phyloP scores from a whole-genome alignment of 2,113 vertebrate genomes.

The Perca flavescens region DNA sequence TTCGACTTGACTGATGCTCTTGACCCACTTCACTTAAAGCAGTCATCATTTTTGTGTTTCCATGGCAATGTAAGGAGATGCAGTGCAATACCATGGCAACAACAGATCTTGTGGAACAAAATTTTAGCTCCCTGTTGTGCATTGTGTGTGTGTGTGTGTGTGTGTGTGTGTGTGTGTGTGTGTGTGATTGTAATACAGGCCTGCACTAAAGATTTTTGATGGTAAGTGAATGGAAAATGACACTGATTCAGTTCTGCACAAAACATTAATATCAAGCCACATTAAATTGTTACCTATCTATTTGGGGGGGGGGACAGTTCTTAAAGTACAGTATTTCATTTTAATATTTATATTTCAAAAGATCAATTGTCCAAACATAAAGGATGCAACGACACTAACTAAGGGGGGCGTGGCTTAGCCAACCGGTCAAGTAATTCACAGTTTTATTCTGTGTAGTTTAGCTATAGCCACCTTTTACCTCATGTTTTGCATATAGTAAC shows the following conservation, averaged over 20 bases:
- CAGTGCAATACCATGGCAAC: conserved; percentile 75
- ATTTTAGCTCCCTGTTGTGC: conserved; percentile 44
- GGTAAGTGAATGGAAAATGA: not conserved
- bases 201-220: not conserved
- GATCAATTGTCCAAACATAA: not conserved
- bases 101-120: conserved; percentile 61
- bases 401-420: not conserved
- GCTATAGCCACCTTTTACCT: not conserved
- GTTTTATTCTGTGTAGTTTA: not conserved
- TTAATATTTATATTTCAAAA: not conserved
- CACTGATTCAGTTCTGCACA: not conserved
- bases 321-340: not conserved
- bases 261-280: not conserved
- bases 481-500: not conserved
- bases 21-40: conserved; percentile 67
- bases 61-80: conserved; percentile 78
- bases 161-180: conserved; percentile 19
- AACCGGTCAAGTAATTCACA: not conserved
- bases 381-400: not conserved
- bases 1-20: conserved; percentile 41
- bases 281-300: not conserved
- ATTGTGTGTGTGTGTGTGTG: conserved; percentile 29
- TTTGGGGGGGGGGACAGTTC: not conserved
- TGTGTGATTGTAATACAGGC: not conserved
- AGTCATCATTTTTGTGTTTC: conserved; percentile 76